Evolutionary conservation across 2,888 invertebrate species (phyloP), one percentile per base, ranked within the genome.

Genomic region (Tromatobia lineatoria): DNA sequence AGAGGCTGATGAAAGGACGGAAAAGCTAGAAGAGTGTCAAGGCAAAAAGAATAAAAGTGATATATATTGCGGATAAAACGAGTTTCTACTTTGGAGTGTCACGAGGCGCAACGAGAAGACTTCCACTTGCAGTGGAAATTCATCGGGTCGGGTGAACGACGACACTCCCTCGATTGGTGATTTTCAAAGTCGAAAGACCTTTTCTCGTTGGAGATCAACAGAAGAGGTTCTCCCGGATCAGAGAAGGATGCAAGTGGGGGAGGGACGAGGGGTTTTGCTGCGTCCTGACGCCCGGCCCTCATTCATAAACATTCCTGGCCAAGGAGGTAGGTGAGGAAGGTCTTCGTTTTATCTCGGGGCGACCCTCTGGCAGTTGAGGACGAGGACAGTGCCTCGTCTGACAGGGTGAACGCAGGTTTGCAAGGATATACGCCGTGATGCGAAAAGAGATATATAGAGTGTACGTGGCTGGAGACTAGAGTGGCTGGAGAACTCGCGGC

Each of bases 221-320:
- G 57, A 57, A 25, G 13, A 57, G 23, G 34, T 59, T 34, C 50
- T 69, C 52, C 64, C 34, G 25, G 25, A 3, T 20, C 15, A n/a
- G 59, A 59, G n/a, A 61, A 20, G 34, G 50, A 71, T 42, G 69
- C 69, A 20, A 50, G 6, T 67, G 47, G 29, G 7, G 18, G 45
- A 13, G 8, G 34, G 8, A 8, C 1, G 8, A 10, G 38, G 10
- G 38, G 8, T 38, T 38, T 11, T 85, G 64, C 70, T 57, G 54
- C 82, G 69, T 80, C 73, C 74, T 29, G 75, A 82, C 57, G 69
- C 64, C 20, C 61, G 20, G 64, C 59, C 69, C 88, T 90, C 90
- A 90, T 90, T 90, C 90, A 90, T 90, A 90, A 89, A 90, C 90
- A 90, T 90, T 88, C 86, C 75, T 69, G 75, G 79, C 80, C 77